Conservation (phyloP, 1,140 invertebrate genomes). For the Caenorhabditis remanei region DNA sequence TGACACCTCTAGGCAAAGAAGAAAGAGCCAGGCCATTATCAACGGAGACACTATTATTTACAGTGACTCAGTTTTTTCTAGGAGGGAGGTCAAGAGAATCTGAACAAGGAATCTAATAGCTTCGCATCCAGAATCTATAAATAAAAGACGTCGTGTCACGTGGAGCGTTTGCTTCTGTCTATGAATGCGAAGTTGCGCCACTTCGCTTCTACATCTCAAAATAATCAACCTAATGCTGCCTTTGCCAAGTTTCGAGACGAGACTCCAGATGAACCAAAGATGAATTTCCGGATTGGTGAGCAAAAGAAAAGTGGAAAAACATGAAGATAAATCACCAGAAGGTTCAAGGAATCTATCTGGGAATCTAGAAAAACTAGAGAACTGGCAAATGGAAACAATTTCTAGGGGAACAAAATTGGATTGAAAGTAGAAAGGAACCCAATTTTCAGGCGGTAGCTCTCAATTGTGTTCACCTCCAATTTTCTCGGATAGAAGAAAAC, state of each 20-base stretch:
- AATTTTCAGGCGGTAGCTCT: not conserved
- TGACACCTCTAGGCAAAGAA: not conserved
- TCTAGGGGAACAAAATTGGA: not conserved
- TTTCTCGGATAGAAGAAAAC: not conserved
- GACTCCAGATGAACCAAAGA: slow-evolving; percentile 28
- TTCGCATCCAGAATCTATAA: slow-evolving; percentile 15
- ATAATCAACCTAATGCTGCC: slow-evolving; percentile 43
- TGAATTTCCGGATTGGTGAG: not conserved
- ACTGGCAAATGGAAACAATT: not conserved
- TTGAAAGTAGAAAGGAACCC: not conserved
- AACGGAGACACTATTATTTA: not conserved
- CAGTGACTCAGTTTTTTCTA: not conserved
- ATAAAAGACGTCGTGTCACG: not conserved
- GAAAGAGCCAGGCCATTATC: not conserved
- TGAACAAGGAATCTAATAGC: too few relatives aligned
- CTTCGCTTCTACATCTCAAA: not conserved
- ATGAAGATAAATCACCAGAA: too few relatives aligned
- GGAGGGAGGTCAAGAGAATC: too few relatives aligned
- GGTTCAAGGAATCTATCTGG: too few relatives aligned
- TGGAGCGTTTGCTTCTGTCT: not conserved
- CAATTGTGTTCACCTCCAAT: slow-evolving; percentile 48
- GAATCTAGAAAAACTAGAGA: too few relatives aligned
- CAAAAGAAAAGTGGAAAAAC: slow-evolving; percentile 9
- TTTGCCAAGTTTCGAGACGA: not conserved
- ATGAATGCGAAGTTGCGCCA: not conserved